These are phyloP conservation scores for Phataginus tricuspis DNA, from an alignment of 2,797 vertebrate species.

Conservation along the genomic window DNA sequence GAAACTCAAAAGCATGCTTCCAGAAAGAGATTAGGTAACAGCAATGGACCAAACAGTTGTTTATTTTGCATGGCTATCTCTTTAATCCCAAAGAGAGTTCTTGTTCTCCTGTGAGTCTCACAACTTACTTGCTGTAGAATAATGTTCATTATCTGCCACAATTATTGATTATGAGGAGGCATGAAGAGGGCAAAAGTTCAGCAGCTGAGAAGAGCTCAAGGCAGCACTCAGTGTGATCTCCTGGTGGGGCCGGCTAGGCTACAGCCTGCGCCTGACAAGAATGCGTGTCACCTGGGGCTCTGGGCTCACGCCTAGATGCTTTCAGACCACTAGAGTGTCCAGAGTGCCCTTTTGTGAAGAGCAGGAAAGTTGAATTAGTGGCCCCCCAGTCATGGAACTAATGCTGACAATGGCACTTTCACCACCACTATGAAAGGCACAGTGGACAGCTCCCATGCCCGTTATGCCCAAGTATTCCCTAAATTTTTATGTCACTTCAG, in stretches of 20 bases:
- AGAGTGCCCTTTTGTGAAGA: not conserved
- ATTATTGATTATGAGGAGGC: conserved; percentile 62
- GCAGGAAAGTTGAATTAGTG: not conserved
- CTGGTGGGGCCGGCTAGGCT: not conserved
- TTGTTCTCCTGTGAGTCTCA: not conserved
- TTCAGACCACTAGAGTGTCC: not conserved
- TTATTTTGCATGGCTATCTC: not conserved
- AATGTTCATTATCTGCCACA: conserved; percentile 13
- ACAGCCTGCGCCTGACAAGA: not conserved
- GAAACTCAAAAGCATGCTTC: conserved; percentile 57
- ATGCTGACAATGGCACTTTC: not conserved
- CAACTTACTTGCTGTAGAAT: conserved; percentile 70
- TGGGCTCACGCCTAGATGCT: not conserved
- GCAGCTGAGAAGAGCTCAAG: not conserved
- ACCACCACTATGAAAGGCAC: not conserved
- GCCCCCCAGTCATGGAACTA: not conserved
- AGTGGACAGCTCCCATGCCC: not conserved
- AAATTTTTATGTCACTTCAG: not conserved
- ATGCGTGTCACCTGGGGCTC: no score
- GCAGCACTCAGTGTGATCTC: not conserved
- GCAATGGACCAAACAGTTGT: not conserved
- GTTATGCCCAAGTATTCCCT: not conserved
- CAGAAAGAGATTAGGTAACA: conserved; percentile 50
- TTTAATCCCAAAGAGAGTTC: not conserved
- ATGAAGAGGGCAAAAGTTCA: conserved; percentile 39